phyloP scores from a whole-genome alignment of 2,888 invertebrate genomes.

The Sminthurinus aureus region DNA sequence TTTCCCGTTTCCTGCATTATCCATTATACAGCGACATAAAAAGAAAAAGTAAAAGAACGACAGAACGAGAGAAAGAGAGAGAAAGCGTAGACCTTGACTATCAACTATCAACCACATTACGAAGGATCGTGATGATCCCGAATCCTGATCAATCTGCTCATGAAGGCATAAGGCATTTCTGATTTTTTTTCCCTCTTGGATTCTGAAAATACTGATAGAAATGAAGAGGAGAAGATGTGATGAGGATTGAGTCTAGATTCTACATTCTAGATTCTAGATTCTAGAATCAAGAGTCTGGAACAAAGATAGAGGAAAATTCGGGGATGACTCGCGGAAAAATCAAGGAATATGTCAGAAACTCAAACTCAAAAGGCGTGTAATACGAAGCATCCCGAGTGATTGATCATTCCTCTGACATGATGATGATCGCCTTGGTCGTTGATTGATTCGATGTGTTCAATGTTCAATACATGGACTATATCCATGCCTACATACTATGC shows the following conservation, averaged over 20 bases:
- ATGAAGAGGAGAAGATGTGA: not conserved
- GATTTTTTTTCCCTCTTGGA: not conserved
- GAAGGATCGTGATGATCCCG: not conserved
- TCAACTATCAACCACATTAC: not conserved
- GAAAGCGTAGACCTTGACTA: not conserved
- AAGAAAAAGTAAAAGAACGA: not conserved
- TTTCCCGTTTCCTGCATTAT: no score
- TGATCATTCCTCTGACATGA: constrained; percentile 39
- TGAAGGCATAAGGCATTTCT: not conserved
- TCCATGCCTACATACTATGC: no score
- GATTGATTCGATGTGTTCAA: constrained; percentile 42
- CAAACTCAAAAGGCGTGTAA: constrained; percentile 44
- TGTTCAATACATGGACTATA: constrained; percentile 20
- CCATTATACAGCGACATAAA: not conserved
- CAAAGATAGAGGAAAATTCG: constrained; percentile 5
- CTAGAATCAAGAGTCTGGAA: not conserved
- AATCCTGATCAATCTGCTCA: not conserved
- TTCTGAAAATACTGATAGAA: not conserved
- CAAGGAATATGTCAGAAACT: constrained; percentile 41
- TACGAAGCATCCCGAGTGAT: constrained; percentile 31
- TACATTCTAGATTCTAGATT: not conserved
- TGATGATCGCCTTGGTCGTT: constrained; percentile 33
- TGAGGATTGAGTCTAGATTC: not conserved
- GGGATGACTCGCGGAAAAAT: constrained; percentile 27
- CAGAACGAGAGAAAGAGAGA: not conserved